Base-by-base conservation (phyloP, 2,797 vertebrate genomes). In the Gouania willdenowi region DNA sequence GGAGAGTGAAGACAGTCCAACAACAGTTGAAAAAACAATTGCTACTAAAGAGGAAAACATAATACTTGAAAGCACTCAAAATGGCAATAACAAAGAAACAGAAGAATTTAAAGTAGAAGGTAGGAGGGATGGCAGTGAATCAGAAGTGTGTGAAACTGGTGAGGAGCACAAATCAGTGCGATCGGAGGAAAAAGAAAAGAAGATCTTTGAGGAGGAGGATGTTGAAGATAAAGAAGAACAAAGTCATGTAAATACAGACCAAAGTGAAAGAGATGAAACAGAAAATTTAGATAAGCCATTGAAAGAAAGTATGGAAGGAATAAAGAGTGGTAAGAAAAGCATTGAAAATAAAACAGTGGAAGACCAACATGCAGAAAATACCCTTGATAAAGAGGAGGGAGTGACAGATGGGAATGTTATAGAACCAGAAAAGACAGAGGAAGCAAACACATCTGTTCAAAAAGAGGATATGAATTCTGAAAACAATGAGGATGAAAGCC, bases 11-110 rank as follows among this genome's bases (percentile, higher is more conserved):
- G 64, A 54, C 19, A 39, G n/a, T n/a, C n/a, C n/a, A n/a, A n/a
- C 61, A 31, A 26, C 55, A 2, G 63, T 30, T 32, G 71, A 71
- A 38, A 56, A 67, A 22, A 28, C 16, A 42, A 41, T 15, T 45
- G 71, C 47, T 10, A 26, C 4, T 0, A 54, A 25, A 17, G 52
- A 44, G 22, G 58, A 42, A 14, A 36, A 30, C 22, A 9, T 1
- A 1, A 15, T 33, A 2, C 50, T 60, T 18, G 63, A 4, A 0
- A 54, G 25, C 17, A 52, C 48, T 24, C 58, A 42, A 16, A 36
- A 30, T 22, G 8, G 1, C 1, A 15, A 31, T 2, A 50, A 60
- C 18, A 63, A 60, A 21, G 30, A 10, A n/a, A 4, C 68, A 40
- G 41, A 51, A 6, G 68, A 46, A 5, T 24, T 31, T 43, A 35